Conservation (phyloP, 92 coral and sea anemone species). For the Heteractis magnifica region DNA sequence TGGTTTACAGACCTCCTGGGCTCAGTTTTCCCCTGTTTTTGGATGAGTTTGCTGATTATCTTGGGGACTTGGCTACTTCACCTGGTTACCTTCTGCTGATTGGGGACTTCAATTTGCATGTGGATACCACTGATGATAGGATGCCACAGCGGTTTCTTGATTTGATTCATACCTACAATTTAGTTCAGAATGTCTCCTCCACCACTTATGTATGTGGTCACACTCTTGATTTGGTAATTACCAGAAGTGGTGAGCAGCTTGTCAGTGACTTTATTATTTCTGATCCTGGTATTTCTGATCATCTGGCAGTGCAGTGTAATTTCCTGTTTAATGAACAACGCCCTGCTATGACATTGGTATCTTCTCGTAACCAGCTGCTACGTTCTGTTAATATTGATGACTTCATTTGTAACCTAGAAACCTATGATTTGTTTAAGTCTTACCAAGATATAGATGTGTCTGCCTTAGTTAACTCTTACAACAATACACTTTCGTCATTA, state of each 20-base stretch:
- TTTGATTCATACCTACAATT: not conserved
- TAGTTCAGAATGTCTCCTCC: too few relatives aligned
- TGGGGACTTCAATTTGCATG: constrained; percentile 8
- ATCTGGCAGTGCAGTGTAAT: not conserved
- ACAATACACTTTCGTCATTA: not conserved
- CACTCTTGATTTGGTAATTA: constrained; percentile 9
- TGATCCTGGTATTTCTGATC: not conserved
- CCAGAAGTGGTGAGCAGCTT: constrained; percentile 9
- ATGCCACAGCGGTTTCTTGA: constrained; percentile 1
- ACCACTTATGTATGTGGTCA: not conserved
- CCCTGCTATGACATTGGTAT: not conserved
- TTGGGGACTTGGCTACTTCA: not conserved
- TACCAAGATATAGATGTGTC: not conserved
- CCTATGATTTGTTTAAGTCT: not conserved
- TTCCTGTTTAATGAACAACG: not conserved
- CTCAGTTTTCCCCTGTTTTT: not conserved
- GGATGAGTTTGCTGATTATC: not conserved
- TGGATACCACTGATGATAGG: not conserved
- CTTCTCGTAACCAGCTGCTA: not conserved
- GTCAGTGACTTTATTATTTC: not conserved
- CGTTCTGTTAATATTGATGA: constrained; percentile 1
- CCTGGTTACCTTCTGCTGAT: not conserved
- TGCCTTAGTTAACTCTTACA: not conserved
- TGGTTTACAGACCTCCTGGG: constrained; percentile 5
- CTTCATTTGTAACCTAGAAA: not conserved